Base-by-base conservation (phyloP, 2,797 vertebrate genomes). In the Tauraco hartlaubi region DNA sequence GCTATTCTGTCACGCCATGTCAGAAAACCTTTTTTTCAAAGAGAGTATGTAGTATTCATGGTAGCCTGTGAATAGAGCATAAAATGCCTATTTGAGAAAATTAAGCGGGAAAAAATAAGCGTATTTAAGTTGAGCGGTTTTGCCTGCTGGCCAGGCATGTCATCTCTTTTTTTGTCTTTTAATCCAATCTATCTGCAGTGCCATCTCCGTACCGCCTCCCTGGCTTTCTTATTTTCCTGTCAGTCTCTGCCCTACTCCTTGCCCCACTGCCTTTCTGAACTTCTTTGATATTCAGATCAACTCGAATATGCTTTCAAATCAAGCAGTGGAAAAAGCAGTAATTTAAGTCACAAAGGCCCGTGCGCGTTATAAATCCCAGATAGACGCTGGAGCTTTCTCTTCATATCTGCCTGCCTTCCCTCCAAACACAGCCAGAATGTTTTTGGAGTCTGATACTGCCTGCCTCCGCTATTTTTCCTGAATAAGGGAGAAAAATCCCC, bases 271-370 rank as follows among this genome's bases (percentile, higher is more conserved):
- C 87, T 85, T 74, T 82, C 49, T 79, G 39, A 87, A 81, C 92
- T 68, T 62, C 92, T 97, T 95, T 95, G 94, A 94, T 96, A 93
- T 93, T 96, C 82, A 92, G 74, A 95, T 96, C 29, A 20, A 92
- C 49, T 89, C 72, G 68, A 74, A 73, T 85, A 33, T 8, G 37
- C 68, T 89, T 49, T 91, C 58, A 83, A 92, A 96, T 95, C 77
- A 90, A 95, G 67, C 33, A 68, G 66, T 0, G 0, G 86, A 88
- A 95, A 94, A 72, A 37, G 14, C 68, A 68, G 46, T 80, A 46
- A 90, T 75, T 90, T 77, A 78, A 94, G 80, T 55, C 68, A 37
- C 72, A 92, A 85, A 92, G 87, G 52, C 77, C 81, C 11, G 1
- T 33, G 59, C 52, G 26, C 41, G 19, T 71, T 90, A 29, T 63